These are phyloP conservation scores for Baccha elongata DNA, from an alignment of 2,888 invertebrate species.

Conservation along the genomic window DNA sequence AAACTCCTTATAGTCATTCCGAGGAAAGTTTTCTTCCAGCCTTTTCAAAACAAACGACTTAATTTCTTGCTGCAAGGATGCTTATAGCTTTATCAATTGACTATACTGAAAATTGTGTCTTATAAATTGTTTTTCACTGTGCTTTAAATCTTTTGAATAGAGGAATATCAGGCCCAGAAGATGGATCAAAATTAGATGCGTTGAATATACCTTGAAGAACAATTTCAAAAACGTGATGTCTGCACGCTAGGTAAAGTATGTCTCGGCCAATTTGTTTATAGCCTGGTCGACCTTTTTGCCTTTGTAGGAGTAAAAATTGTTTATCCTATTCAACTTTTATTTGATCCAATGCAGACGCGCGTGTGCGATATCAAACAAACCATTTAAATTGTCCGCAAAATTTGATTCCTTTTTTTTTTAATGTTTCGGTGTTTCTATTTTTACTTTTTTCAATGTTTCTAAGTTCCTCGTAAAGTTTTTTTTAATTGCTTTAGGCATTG, in stretches of 20 bases:
- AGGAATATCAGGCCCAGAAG: slow-evolving; percentile 16
- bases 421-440: slow-evolving; percentile 25
- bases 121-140: slow-evolving; percentile 15
- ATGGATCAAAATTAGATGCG: not conserved
- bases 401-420: slow-evolving; percentile 17
- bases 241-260: slow-evolving; percentile 1
- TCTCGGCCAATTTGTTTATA: slow-evolving; percentile 14
- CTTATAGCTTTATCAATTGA: not conserved
- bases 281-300: slow-evolving; percentile 38
- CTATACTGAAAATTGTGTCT: not conserved
- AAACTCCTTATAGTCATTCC: slow-evolving; percentile 24
- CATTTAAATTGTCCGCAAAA: slow-evolving; percentile 6
- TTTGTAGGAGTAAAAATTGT: slow-evolving; percentile 36
- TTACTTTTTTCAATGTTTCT: slow-evolving; percentile 8
- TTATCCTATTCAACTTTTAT: slow-evolving; percentile 40
- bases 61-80: slow-evolving; percentile 14
- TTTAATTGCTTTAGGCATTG: slow-evolving; percentile 28
- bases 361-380: slow-evolving; percentile 36
- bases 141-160: slow-evolving; percentile 23
- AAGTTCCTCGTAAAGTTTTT: slow-evolving; percentile 15
- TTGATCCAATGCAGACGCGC: slow-evolving; percentile 19
- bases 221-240: slow-evolving; percentile 14
- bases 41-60: not conserved
- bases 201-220: slow-evolving; percentile 33
- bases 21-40: slow-evolving; percentile 9